phyloP scores from a whole-genome alignment of 2,797 vertebrate species.

The Coregonus sp. region DNA sequence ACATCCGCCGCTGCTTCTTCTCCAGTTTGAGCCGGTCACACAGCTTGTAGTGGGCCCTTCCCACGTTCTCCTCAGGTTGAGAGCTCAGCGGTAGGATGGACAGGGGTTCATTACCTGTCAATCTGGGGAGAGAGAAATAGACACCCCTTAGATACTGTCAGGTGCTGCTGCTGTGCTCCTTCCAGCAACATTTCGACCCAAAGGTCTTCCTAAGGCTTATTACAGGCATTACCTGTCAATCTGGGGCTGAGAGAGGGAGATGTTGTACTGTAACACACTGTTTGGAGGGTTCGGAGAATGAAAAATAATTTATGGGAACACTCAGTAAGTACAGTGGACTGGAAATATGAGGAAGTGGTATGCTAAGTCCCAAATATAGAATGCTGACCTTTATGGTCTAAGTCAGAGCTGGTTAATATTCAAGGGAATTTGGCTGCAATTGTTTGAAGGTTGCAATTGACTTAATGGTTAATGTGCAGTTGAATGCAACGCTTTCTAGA shows the following conservation, averaged over 20 bases:
- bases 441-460: slow-evolving; percentile 15
- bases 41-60: slow-evolving; percentile 93
- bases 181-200: neutral
- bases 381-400: slow-evolving; percentile 29
- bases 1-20: slow-evolving; percentile 97
- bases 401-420: slow-evolving; percentile 69
- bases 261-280: neutral
- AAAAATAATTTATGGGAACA: slow-evolving; percentile 35
- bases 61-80: slow-evolving; percentile 85
- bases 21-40: slow-evolving; percentile 98
- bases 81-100: slow-evolving; percentile 94
- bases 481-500: slow-evolving; percentile 66
- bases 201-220: neutral
- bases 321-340: neutral
- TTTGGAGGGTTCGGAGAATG: no score
- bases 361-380: no score
- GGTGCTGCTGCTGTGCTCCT: neutral
- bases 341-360: neutral
- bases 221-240: neutral
- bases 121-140: slow-evolving; percentile 68
- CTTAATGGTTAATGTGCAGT: slow-evolving; percentile 72
- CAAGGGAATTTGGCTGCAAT: slow-evolving; percentile 62
- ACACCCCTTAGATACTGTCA: neutral
- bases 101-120: slow-evolving; percentile 96
- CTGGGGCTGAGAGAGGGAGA: neutral